phyloP scores from a whole-genome alignment of 2,113 vertebrate species.

The Campylomormyrus numenius region DNA sequence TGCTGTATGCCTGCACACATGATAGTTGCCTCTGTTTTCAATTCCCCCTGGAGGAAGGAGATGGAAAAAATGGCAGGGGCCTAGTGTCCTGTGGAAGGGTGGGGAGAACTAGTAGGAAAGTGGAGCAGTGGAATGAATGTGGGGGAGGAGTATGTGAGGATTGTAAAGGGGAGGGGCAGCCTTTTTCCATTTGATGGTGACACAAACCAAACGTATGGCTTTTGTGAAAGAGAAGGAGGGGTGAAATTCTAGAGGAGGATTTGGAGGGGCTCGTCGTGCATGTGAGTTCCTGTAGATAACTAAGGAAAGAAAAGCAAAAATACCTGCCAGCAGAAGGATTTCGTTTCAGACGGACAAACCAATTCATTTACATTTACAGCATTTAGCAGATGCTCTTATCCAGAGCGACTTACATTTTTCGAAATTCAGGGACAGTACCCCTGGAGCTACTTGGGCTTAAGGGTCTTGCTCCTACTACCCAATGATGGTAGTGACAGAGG shows the following conservation, averaged over 20 bases:
- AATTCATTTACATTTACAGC: too few species aligned
- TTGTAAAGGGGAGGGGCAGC: not conserved
- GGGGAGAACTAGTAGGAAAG: not conserved
- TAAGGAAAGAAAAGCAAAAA: not conserved
- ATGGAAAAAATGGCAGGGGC: not conserved
- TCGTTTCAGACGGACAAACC: not conserved
- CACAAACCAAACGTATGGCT: not conserved
- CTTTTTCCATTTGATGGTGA: slow-evolving; percentile 5
- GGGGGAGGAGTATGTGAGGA: not conserved
- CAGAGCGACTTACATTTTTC: too few species aligned
- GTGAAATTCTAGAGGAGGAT: not conserved
- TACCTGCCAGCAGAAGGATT: not conserved
- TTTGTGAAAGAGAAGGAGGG: not conserved
- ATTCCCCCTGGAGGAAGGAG: not conserved
- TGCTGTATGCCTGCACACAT: not conserved
- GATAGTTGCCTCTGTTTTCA: not conserved
- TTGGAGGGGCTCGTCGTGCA: not conserved
- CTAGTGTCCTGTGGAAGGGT: not conserved
- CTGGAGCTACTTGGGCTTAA: too few species aligned
- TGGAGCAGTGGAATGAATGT: not conserved
- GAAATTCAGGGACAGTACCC: too few species aligned
- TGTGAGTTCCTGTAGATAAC: not conserved
- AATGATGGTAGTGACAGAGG: too few species aligned
- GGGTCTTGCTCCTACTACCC: too few species aligned
- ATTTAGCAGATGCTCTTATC: too few species aligned